A percentile compares a stretch with the other conserved stretches of the same genome.
These are phyloP conservation scores for Athalia circularis DNA, from an alignment of 2,888 invertebrate genomes.

Conservation along the genomic window DNA sequence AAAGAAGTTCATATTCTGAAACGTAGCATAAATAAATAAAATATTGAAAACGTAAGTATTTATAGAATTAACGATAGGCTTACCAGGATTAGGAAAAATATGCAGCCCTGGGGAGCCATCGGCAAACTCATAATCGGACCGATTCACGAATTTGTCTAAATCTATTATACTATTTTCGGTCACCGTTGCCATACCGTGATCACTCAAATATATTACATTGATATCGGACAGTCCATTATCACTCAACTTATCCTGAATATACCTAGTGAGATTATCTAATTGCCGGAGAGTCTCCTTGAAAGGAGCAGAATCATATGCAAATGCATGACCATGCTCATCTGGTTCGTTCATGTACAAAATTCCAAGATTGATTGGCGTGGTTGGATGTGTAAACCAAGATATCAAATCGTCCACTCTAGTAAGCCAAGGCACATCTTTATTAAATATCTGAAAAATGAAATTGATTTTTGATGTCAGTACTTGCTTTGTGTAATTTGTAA, in stretches of 20 bases:
- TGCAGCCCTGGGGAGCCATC: constrained; percentile 78
- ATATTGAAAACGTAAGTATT: constrained; percentile 32
- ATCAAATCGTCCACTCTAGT: constrained; percentile 77
- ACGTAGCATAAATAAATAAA: not conserved
- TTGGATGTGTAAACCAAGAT: constrained; percentile 78
- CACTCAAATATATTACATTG: constrained; percentile 83
- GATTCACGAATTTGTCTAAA: constrained; percentile 75
- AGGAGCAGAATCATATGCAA: constrained; percentile 76
- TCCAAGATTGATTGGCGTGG: constrained; percentile 81
- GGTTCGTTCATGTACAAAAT: constrained; percentile 84
- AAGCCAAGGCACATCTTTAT: constrained; percentile 72
- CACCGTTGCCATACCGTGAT: constrained; percentile 83
- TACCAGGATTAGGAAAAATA: constrained; percentile 78
- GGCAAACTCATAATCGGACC: constrained; percentile 74
- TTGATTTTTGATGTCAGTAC: not conserved
- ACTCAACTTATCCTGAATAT: constrained; percentile 77
- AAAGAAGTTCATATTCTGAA: constrained; percentile 46
- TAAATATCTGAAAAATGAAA: constrained; percentile 64
- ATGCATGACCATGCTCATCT: constrained; percentile 79
- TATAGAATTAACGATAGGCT: constrained; percentile 42
- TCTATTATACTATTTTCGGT: constrained; percentile 76
- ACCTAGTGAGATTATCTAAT: constrained; percentile 77
- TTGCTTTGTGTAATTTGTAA: not conserved
- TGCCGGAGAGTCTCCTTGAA: constrained; percentile 73
- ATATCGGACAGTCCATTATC: constrained; percentile 75